Evolutionary conservation across 2,113 vertebrate genomes (phyloP).

Genomic region (Oncorhynchus mykiss): DNA sequence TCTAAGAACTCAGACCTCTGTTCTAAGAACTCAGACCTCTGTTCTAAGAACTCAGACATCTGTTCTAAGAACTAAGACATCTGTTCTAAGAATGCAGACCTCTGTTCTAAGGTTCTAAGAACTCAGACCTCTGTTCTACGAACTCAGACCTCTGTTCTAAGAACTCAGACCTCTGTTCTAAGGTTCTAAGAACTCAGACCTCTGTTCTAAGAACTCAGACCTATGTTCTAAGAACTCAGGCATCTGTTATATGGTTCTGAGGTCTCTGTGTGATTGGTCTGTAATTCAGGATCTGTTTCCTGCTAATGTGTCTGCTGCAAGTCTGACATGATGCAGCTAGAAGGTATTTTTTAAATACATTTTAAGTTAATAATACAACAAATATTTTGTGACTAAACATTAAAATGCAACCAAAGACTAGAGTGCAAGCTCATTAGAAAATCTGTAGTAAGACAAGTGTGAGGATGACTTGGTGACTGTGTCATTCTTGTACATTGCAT

Average conservation of each 20-base stretch:
- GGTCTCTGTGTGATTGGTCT: neutral
- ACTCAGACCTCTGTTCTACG: too few relatives aligned
- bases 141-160: too few relatives aligned
- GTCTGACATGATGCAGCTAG: constrained; percentile 13
- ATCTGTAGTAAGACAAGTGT: constrained; percentile 15
- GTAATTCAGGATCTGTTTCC: neutral
- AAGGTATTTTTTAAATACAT: constrained; percentile 11
- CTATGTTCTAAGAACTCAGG: neutral
- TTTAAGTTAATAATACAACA: constrained; percentile 16
- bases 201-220: too few relatives aligned
- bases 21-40: too few relatives aligned
- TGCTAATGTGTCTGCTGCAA: neutral
- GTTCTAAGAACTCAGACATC: too few relatives aligned
- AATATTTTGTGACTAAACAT: neutral
- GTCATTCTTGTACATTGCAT: constrained; percentile 46
- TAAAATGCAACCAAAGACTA: constrained; percentile 19
- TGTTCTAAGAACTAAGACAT: too few relatives aligned
- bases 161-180: too few relatives aligned
- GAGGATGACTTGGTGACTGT: constrained; percentile 10
- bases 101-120: too few relatives aligned
- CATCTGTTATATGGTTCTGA: neutral
- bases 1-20: too few relatives aligned
- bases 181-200: too few relatives aligned
- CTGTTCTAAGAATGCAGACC: too few relatives aligned
- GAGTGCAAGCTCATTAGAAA: constrained; percentile 16